Evolutionary conservation across 2,797 vertebrate species (phyloP), one percentile per base, ranked within the genome.

Genomic region (Labroides dimidiatus): DNA sequence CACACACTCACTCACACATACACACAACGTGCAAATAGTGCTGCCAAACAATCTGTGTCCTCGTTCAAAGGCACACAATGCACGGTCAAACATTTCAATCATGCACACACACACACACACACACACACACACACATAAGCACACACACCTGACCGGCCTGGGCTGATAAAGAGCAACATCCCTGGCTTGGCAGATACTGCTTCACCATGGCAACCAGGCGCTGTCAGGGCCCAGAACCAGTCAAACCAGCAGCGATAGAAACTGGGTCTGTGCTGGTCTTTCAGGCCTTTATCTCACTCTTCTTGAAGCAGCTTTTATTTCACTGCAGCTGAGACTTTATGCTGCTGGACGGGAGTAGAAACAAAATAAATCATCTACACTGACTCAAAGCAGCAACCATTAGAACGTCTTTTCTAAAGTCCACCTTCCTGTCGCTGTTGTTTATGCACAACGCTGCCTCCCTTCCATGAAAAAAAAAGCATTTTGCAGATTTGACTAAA

Each of bases 121-220:
- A 53, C 55, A 73, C 65, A 48, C 54, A 61, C 45, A 78, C 74
- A 56, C 71, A 53, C 55, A 73, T 62, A 48, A 50, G 56, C 53
- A 47, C 54, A 60, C 53, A 61, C 45, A 78, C 70, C 52, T 74
- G 77, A 83, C 72, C 72, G 80, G 85, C 70, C 79, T 65, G 15
- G 55, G 57, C 83, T 87, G 87, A 91, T 91, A 82, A 91, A 85
- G 71, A 86, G 65, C 77, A 75, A 65, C 64, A 81, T 80, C 75
- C 53, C 74, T 64, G 59, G 60, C 69, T 82, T 24, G 44, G 72
- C 69, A 62, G 67, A 82, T 72, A 61, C 79, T 72, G 65, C 2
- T 30, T 88, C 76, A 47, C 86, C 75, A 87, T 88, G 81, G 80
- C 62, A 87, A 84, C 88, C 45, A 20, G 48, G 50, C 43, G 24